Evolutionary conservation across 2,113 vertebrate species (phyloP).

Genomic region (Scatophagus argus): DNA sequence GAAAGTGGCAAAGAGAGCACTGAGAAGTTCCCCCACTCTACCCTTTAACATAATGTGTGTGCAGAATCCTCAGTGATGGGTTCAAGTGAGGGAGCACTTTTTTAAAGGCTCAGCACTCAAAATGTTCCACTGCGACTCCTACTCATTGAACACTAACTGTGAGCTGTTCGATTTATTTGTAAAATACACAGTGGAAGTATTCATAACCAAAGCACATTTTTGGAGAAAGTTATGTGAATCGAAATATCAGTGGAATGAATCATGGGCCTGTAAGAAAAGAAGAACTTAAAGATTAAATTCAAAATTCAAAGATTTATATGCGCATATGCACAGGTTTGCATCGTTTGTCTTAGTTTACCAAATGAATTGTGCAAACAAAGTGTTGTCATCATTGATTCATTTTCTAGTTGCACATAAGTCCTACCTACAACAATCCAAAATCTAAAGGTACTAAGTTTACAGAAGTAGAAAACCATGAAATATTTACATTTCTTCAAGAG

Average conservation of each 20-base stretch:
- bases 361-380: too few species aligned
- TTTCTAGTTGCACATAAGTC: too few species aligned
- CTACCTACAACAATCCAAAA: too few species aligned
- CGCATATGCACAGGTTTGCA: not conserved
- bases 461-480: not conserved
- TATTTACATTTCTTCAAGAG: not conserved
- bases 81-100: conserved; percentile 25
- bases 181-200: conserved; percentile 4
- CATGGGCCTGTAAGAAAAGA: not conserved
- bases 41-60: conserved; percentile 20
- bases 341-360: not conserved
- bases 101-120: conserved; percentile 31
- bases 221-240: not conserved
- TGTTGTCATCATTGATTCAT: too few species aligned
- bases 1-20: not conserved
- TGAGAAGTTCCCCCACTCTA: conserved; percentile 23
- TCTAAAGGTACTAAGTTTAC: not conserved
- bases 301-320: not conserved
- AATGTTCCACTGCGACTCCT: conserved; percentile 12
- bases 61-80: conserved; percentile 26
- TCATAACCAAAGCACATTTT: not conserved
- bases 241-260: not conserved
- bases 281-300: not conserved
- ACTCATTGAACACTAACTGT: conserved; percentile 16
- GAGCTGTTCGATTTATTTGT: conserved; percentile 6